phyloP scores from a whole-genome alignment of 1,140 invertebrate genomes.

The Pseudomyrmex sp. region DNA sequence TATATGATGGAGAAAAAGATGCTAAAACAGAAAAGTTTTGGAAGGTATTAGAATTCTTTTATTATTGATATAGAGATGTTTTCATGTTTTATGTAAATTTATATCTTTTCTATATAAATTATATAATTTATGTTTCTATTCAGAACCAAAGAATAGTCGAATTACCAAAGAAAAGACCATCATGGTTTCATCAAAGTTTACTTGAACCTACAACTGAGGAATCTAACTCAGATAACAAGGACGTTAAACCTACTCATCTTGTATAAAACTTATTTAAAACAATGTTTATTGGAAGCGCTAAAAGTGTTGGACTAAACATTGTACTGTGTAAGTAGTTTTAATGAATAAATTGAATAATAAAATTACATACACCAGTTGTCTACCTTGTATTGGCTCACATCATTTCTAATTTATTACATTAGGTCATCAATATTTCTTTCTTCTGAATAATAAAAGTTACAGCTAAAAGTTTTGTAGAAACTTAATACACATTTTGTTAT shows the following conservation, averaged over 20 bases:
- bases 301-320: too few relatives aligned
- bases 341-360: too few relatives aligned
- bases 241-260: constrained; percentile 90
- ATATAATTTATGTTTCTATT: constrained; percentile 42
- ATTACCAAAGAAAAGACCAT: constrained; percentile 89
- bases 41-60: constrained; percentile 80
- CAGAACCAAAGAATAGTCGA: constrained; percentile 90
- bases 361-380: too few relatives aligned
- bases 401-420: too few relatives aligned
- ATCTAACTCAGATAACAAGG: constrained; percentile 86
- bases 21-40: constrained; percentile 85
- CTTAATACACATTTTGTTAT: too few relatives aligned
- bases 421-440: too few relatives aligned
- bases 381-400: too few relatives aligned
- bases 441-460: too few relatives aligned
- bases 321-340: too few relatives aligned
- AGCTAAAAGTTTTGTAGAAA: too few relatives aligned
- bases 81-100: background rate
- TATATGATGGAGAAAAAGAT: constrained; percentile 92
- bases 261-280: constrained; percentile 83
- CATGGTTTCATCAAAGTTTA: constrained; percentile 93
- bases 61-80: too few relatives aligned
- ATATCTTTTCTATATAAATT: background rate
- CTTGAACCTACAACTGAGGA: constrained; percentile 90
- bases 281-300: background rate